Evolutionary conservation across 2,888 invertebrate species (phyloP).

Genomic region (Dendrolimus houi): DNA sequence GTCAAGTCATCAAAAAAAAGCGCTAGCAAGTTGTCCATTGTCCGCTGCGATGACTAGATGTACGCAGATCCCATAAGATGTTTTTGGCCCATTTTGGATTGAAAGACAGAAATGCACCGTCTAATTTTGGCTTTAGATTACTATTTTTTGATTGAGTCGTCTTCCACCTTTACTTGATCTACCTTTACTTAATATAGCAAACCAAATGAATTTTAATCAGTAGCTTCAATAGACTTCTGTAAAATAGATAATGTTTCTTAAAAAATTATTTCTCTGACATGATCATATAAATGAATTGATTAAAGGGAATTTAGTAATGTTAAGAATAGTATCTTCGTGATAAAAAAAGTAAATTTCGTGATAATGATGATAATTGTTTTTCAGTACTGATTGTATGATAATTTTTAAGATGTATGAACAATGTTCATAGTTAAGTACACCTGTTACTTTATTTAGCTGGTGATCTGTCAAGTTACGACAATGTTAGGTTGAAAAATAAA

Average conservation of each 20-base stretch:
- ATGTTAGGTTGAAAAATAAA: constrained; percentile 75
- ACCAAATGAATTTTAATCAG: constrained; percentile 25
- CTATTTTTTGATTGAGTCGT: constrained; percentile 36
- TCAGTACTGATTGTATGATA: constrained; percentile 70
- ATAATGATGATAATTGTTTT: constrained; percentile 68
- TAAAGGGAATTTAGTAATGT: constrained; percentile 67
- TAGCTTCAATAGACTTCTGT: constrained; percentile 28
- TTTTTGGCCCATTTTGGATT: too few relatives aligned
- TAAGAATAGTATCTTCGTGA: constrained; percentile 72
- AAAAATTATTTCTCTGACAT: constrained; percentile 27
- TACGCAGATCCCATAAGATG: too few relatives aligned
- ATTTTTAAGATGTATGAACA: constrained; percentile 70
- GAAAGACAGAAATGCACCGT: too few relatives aligned
- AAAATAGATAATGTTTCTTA: constrained; percentile 17
- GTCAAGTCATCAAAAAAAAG: too few relatives aligned
- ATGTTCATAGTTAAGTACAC: constrained; percentile 71
- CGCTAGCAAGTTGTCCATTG: too few relatives aligned
- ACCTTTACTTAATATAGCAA: constrained; percentile 22
- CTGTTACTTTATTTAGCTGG: constrained; percentile 71
- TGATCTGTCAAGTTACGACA: constrained; percentile 68
- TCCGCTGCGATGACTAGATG: too few relatives aligned
- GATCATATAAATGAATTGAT: constrained; percentile 47
- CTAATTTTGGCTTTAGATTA: too few relatives aligned
- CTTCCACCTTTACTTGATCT: constrained; percentile 43
- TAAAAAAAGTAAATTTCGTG: constrained; percentile 68